Evolutionary conservation across 1,140 invertebrate genomes (phyloP), one percentile per base, ranked within the genome.

Genomic region (Atta cephalotes): DNA sequence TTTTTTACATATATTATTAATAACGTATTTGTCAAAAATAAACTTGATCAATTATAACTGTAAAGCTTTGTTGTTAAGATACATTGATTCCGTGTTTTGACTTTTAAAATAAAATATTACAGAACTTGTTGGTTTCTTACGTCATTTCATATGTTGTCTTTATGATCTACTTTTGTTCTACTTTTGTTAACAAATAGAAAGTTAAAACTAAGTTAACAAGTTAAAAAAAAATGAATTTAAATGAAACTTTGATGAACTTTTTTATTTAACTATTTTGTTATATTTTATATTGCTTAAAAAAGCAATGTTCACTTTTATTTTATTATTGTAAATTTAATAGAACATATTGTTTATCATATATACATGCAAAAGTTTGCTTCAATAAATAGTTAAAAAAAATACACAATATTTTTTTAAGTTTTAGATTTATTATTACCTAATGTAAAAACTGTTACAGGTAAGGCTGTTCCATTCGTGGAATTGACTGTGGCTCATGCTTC

Each of bases 401-500:
- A 39, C n/a, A 2, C 9, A 53, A 51, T 16, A 18, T 71, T 16
- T 18, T 71, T 53, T 53, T 28, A 0, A 0, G 49, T 51, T 51
- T 51, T 10, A 10, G 2, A 45, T 45, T 10, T 25, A 25, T 0
- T n/a, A n/a, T n/a, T n/a, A 39, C 7, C 35, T 39, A 45, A 45
- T 45, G 9, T 45, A 45, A 9, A 45, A 45, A 45, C 6, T 87
- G 16, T 35, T 88, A 28, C 95, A 98, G 98, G 98, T 95, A 97
- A 98, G 93, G 97, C 98, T 18, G 98, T 99, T 4, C 98, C 98
- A 0, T 99, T 99, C 93, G 97, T 99, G 60, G 98, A 99, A 95
- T 95, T 98, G 91, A 98, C 98, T 0, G 98, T 99, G 21, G 98
- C 98, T 1, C 98, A 99, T 94, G 98, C 98, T 16, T 99, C 98